phyloP scores from a whole-genome alignment of 2,113 vertebrate genomes.

The Coptodon bakossiorum region DNA sequence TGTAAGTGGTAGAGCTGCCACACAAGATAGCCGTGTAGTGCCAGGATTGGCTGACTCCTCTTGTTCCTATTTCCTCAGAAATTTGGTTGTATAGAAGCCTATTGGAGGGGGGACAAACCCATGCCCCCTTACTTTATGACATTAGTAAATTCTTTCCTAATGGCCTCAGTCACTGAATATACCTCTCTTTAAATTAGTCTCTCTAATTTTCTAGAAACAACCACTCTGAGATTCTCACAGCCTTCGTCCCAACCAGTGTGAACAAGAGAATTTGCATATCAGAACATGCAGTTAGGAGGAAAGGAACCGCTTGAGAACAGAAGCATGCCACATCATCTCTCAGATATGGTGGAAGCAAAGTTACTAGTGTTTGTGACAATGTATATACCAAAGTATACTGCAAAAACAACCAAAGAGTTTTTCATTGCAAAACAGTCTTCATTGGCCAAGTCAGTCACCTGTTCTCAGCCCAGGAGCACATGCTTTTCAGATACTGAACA shows the following conservation, averaged over 20 bases:
- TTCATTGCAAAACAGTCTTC: not conserved
- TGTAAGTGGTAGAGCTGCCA: not conserved
- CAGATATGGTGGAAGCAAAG: not conserved
- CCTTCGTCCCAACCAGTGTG: not conserved
- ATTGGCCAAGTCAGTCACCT: not conserved
- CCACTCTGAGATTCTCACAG: not conserved
- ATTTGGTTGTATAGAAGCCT: not conserved
- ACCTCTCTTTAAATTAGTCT: not conserved
- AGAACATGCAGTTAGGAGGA: not conserved
- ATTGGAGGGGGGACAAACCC: not conserved
- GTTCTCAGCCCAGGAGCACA: not conserved
- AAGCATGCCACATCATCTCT: accelerated
- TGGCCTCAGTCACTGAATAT: not conserved
- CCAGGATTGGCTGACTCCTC: accelerated
- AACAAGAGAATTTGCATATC: accelerated
- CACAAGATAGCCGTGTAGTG: not conserved
- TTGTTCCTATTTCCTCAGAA: not conserved
- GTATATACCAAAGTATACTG: not conserved
- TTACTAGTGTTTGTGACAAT: not conserved
- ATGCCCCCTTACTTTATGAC: not conserved
- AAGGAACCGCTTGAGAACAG: not conserved
- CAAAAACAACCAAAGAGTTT: not conserved
- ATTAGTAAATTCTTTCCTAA: not conserved
- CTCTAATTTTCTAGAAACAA: not conserved
- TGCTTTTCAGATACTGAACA: not conserved